Conservation (phyloP, 2,888 invertebrate species). For the Dysmachus trigonus region DNA sequence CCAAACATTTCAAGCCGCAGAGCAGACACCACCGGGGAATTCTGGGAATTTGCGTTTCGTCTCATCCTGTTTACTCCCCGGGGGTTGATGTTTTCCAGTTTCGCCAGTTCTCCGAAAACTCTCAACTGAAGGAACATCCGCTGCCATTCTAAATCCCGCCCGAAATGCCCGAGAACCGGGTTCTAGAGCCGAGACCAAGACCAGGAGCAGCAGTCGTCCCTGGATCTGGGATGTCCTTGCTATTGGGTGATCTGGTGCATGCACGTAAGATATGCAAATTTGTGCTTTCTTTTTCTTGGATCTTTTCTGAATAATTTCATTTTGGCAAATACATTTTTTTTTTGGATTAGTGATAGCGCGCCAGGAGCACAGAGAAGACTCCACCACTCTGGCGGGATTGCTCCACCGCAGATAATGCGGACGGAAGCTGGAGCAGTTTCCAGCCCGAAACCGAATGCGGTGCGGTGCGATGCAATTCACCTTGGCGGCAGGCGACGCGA, state of each 20-base stretch:
- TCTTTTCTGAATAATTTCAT: conserved; percentile 25
- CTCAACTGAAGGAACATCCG: neutral
- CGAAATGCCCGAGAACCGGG: neutral
- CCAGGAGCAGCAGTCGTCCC: neutral
- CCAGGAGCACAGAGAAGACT: neutral
- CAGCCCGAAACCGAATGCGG: neutral
- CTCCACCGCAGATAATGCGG: neutral
- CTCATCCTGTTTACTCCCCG: neutral
- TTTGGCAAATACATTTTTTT: neutral
- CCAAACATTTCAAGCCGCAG: neutral
- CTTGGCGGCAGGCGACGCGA: neutral
- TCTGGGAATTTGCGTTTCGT: neutral
- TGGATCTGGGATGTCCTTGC: neutral
- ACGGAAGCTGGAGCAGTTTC: neutral
- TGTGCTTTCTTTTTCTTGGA: neutral
- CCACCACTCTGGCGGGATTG: neutral
- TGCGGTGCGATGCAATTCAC: neutral
- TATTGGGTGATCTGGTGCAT: neutral
- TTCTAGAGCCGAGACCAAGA: neutral
- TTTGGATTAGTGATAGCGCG: neutral
- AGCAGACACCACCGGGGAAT: neutral
- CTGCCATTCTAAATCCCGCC: neutral
- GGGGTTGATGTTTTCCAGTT: neutral
- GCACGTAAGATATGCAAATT: neutral
- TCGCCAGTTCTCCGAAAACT: neutral